Conservation (phyloP, 2,797 vertebrate genomes). For the Denticeps clupeoides region DNA sequence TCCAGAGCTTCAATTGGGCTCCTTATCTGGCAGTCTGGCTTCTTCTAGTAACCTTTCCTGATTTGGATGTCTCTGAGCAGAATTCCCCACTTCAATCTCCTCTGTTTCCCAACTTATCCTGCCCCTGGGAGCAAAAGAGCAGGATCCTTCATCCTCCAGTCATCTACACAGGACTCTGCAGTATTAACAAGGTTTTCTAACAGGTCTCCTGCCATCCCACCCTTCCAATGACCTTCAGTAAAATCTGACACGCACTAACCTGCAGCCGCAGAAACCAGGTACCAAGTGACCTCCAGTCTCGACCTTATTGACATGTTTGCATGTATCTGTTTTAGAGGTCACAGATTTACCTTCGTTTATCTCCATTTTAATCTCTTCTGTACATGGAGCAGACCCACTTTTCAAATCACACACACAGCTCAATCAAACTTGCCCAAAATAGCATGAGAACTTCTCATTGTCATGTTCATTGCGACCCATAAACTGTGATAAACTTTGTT, state of each 20-base stretch:
- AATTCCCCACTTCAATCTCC: slow-evolving; percentile 63
- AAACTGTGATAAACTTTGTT: neutral
- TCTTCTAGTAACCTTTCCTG: slow-evolving; percentile 49
- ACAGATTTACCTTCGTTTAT: too few relatives aligned
- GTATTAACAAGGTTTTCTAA: slow-evolving; percentile 27
- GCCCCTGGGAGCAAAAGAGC: slow-evolving; percentile 21
- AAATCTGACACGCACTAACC: too few relatives aligned
- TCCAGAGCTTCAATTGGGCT: slow-evolving; percentile 25
- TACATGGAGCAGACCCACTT: neutral
- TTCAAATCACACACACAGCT: neutral
- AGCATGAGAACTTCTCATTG: neutral
- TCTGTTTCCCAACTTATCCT: slow-evolving; percentile 57
- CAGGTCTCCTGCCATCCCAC: too few relatives aligned
- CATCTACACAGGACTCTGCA: neutral
- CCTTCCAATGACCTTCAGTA: too few relatives aligned
- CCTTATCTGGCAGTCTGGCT: slow-evolving; percentile 34
- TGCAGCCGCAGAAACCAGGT: too few relatives aligned
- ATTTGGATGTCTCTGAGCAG: slow-evolving; percentile 59
- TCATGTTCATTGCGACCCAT: neutral
- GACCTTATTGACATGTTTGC: too few relatives aligned
- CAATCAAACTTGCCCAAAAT: neutral
- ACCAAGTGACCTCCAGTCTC: too few relatives aligned
- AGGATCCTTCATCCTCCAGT: neutral
- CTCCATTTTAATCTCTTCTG: too few relatives aligned
- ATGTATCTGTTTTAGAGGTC: too few relatives aligned